Conservation (phyloP, 1,140 invertebrate species). For the Musca domestica region DNA sequence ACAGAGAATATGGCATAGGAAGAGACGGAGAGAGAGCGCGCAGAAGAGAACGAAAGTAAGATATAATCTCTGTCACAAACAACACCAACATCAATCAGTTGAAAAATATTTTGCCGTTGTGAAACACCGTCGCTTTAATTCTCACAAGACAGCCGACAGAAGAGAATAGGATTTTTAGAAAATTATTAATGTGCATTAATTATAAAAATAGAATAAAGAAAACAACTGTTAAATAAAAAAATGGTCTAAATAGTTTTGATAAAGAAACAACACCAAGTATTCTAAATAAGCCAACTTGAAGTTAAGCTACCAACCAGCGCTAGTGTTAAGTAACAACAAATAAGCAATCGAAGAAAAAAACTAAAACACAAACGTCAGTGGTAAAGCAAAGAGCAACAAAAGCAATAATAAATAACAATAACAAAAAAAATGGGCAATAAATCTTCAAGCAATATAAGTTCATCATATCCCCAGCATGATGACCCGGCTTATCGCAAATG, state of each 20-base stretch:
- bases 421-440: conserved; percentile 18
- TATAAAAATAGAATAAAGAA: neutral
- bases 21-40: no score
- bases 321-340: neutral
- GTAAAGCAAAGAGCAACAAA: neutral
- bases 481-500: conserved; percentile 46
- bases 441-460: conserved; percentile 18
- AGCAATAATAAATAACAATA: neutral
- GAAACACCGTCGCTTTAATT: neutral
- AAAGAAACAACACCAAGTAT: no score
- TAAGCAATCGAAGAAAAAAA: neutral
- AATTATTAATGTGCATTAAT: neutral
- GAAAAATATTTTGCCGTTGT: conserved; percentile 9
- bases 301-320: no score
- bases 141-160: no score
- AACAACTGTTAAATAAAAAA: neutral
- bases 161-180: no score
- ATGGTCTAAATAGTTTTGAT: neutral
- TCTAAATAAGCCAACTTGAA: no score
- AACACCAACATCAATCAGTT: conserved; percentile 3
- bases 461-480: conserved; percentile 39
- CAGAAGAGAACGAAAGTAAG: no score
- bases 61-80: no score
- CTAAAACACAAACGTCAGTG: neutral
- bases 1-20: no score